Conservation (phyloP, 2,113 vertebrate species). For the Emberiza fucata region DNA sequence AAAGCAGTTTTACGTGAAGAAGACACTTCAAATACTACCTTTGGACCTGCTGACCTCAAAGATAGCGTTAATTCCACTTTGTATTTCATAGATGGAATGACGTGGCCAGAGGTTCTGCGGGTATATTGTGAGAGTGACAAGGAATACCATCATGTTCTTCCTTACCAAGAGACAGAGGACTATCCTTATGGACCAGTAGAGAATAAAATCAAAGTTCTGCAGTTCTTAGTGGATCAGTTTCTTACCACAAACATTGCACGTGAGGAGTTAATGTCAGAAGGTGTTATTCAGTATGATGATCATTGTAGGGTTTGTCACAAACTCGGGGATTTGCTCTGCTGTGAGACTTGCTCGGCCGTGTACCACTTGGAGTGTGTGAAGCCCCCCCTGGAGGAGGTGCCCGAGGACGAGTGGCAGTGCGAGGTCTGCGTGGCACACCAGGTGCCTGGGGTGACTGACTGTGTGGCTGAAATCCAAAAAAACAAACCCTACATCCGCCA, state of each 20-base stretch:
- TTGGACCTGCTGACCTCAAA: slow-evolving; percentile 96
- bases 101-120: slow-evolving; percentile 95
- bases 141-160: slow-evolving; percentile 92
- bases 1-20: slow-evolving; percentile 96
- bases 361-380: slow-evolving; percentile 98
- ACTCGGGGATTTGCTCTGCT: slow-evolving; percentile 95
- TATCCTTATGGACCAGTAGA: slow-evolving; percentile 92
- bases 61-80: slow-evolving; percentile 97
- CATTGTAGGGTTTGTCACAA: slow-evolving; percentile 98
- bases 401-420: slow-evolving; percentile 98
- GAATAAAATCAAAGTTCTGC: slow-evolving; percentile 93
- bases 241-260: slow-evolving; percentile 97
- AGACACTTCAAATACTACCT: slow-evolving; percentile 97
- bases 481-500: slow-evolving; percentile 93
- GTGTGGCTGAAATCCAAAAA: slow-evolving; percentile 93
- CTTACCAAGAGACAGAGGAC: slow-evolving; percentile 90
- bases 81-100: slow-evolving; percentile 98
- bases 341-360: slow-evolving; percentile 95
- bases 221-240: slow-evolving; percentile 97
- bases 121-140: slow-evolving; percentile 95
- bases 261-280: slow-evolving; percentile 96
- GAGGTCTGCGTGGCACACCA: slow-evolving; percentile 96
- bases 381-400: slow-evolving; percentile 91
- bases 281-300: slow-evolving; percentile 94
- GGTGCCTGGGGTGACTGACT: slow-evolving; percentile 95